A percentile compares a stretch with the other conserved stretches of the same genome.
Conservation (phyloP, 1,140 invertebrate genomes). For the Trachymyrmex septentrionalis region DNA sequence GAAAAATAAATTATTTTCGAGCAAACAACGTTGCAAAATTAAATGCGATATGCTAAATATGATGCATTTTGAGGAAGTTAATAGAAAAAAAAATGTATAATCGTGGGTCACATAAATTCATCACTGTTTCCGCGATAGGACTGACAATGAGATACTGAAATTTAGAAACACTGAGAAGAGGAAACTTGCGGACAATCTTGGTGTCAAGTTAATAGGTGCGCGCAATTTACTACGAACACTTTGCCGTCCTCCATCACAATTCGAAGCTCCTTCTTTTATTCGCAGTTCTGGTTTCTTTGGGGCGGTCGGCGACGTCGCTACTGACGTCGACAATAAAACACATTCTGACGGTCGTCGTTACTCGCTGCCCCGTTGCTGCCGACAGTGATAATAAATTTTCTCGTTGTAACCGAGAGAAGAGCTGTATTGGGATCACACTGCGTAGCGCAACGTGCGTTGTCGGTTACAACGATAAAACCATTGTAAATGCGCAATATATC, state of each 20-base stretch:
- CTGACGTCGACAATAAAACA: conserved; percentile 65
- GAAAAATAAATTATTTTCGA: too few relatives aligned
- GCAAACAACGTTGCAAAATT: too few relatives aligned
- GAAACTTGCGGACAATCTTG: too few relatives aligned
- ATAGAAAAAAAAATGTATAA: too few relatives aligned
- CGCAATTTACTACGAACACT: conserved; percentile 37
- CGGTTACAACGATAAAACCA: conserved; percentile 49
- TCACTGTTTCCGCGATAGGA: too few relatives aligned
- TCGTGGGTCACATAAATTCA: too few relatives aligned
- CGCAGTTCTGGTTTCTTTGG: conserved; percentile 18
- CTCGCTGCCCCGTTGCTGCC: conserved; percentile 29
- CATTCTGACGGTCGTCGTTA: conserved; percentile 63
- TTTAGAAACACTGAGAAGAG: too few relatives aligned
- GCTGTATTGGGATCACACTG: conserved; percentile 13
- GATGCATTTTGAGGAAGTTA: too few relatives aligned
- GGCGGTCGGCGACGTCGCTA: conserved; percentile 23
- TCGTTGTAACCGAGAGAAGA: neutral
- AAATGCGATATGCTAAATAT: too few relatives aligned
- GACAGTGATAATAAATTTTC: conserved; percentile 69
- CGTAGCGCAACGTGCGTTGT: conserved; percentile 39
- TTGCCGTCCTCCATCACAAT: conserved; percentile 27
- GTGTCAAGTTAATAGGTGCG: too few relatives aligned
- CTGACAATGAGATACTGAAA: too few relatives aligned
- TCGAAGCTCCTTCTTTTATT: conserved; percentile 46
- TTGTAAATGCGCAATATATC: conserved; percentile 31